Conservation (phyloP, 2,113 vertebrate genomes). For the Chaetura pelagica region DNA sequence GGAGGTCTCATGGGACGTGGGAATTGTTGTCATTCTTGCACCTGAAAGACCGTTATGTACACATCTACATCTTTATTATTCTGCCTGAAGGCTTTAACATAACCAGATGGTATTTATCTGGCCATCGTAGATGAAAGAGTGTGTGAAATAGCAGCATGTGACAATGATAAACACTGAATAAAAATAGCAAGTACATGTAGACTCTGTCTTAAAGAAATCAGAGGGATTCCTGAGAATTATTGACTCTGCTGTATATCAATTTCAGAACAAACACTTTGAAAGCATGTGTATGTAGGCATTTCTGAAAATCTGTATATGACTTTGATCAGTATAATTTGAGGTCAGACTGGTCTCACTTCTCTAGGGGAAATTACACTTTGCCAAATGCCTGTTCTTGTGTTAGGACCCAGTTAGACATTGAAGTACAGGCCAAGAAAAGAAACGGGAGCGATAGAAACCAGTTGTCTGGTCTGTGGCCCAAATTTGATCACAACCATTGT, state of each 20-base stretch:
- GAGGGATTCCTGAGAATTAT: slow-evolving; percentile 53
- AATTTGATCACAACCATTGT: not conserved
- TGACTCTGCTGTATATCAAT: slow-evolving; percentile 41
- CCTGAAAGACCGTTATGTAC: slow-evolving; percentile 24
- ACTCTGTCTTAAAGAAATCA: slow-evolving; percentile 15
- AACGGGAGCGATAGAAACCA: not conserved
- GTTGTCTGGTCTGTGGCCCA: not conserved
- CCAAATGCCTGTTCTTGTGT: not conserved
- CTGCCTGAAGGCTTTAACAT: slow-evolving; percentile 44
- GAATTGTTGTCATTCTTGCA: slow-evolving; percentile 53
- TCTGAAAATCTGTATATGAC: slow-evolving; percentile 25
- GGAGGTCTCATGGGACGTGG: not conserved
- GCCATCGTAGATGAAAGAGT: slow-evolving; percentile 30
- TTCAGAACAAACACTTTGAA: slow-evolving; percentile 57
- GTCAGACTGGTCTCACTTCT: slow-evolving; percentile 20
- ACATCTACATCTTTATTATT: slow-evolving; percentile 51
- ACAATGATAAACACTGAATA: slow-evolving; percentile 67
- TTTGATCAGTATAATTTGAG: slow-evolving; percentile 30
- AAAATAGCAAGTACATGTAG: slow-evolving; percentile 60
- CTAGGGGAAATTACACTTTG: slow-evolving; percentile 4
- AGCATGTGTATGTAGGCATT: not conserved
- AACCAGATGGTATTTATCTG: slow-evolving; percentile 66
- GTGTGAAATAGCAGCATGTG: slow-evolving; percentile 60
- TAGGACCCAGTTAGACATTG: not conserved
- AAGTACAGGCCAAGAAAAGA: not conserved